A percentile compares a stretch with the other conserved stretches of the same genome.
These are phyloP conservation scores for Brachionus sp. DNA, from an alignment of 1,140 invertebrate genomes.

Conservation along the genomic window DNA sequence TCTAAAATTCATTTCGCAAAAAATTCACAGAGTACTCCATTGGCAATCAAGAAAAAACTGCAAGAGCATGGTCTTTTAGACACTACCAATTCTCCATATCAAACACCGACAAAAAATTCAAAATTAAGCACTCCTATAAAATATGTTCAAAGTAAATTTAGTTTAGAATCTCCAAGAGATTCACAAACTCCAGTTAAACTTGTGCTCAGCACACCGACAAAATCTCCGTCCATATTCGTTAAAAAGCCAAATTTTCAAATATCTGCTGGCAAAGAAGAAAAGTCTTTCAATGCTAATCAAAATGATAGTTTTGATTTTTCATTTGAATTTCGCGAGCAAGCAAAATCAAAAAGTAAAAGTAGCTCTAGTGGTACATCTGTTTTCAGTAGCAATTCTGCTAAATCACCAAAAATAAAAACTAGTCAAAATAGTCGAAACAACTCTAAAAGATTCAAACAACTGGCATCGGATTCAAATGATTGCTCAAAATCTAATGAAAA, in stretches of 20 bases:
- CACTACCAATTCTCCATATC: slow-evolving; percentile 16
- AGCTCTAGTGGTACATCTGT: background rate
- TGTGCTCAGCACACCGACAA: slow-evolving; percentile 24
- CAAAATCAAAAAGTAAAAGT: background rate
- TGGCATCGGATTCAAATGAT: background rate
- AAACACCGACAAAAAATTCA: background rate
- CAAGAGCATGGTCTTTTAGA: slow-evolving; percentile 40
- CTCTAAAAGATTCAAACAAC: background rate
- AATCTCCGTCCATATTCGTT: slow-evolving; percentile 24
- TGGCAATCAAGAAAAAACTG: slow-evolving; percentile 17
- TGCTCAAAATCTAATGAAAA: background rate
- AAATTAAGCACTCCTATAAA: background rate
- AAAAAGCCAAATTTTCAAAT: slow-evolving; percentile 14
- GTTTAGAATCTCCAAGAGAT: slow-evolving; percentile 13
- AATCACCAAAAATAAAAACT: background rate
- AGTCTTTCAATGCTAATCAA: background rate
- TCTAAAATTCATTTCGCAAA: background rate
- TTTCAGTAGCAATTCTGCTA: background rate
- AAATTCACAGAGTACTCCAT: slow-evolving; percentile 16
- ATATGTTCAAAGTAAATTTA: slow-evolving; percentile 43
- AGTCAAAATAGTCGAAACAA: background rate
- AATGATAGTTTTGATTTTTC: slow-evolving; percentile 42
- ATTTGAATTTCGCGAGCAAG: slow-evolving; percentile 3
- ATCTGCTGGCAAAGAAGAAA: background rate
- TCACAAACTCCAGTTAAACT: background rate